These are phyloP conservation scores for Lochmaea capreae DNA, from an alignment of 2,888 invertebrate species.

Conservation along the genomic window DNA sequence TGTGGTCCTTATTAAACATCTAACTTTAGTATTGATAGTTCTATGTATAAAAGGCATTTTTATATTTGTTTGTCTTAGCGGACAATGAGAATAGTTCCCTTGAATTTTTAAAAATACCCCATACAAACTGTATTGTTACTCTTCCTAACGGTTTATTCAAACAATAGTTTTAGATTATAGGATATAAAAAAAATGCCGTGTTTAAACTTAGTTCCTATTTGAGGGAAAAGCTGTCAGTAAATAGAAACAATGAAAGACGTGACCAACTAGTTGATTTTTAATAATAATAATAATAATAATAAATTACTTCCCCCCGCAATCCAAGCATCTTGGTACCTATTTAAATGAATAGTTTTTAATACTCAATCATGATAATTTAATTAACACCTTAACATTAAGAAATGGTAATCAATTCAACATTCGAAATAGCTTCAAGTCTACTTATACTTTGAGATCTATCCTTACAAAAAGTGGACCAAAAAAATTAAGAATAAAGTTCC, in stretches of 20 bases:
- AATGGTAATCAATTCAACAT: no score
- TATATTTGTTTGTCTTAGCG: background rate
- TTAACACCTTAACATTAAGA: no score
- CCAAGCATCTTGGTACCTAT: background rate
- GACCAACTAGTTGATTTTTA: constrained; percentile 25
- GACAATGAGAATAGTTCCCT: background rate
- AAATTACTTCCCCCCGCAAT: background rate
- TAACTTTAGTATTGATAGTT: no score
- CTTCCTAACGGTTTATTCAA: constrained; percentile 18
- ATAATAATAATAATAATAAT: constrained; percentile 26
- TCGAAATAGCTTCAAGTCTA: no score
- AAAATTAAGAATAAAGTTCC: no score
- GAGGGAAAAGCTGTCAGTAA: constrained; percentile 17
- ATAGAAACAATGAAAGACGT: constrained; percentile 31
- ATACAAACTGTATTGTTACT: background rate
- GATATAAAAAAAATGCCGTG: background rate
- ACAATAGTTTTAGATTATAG: constrained; percentile 21
- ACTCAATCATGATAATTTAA: no score
- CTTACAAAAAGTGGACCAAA: no score
- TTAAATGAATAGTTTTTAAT: no score
- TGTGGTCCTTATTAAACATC: no score
- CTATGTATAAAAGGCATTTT: no score
- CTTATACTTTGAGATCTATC: no score
- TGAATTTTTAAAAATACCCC: background rate
- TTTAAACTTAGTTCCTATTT: constrained; percentile 14